These are phyloP conservation scores for Brachypteracias leptosomus DNA, from an alignment of 2,113 vertebrate species.

Conservation along the genomic window DNA sequence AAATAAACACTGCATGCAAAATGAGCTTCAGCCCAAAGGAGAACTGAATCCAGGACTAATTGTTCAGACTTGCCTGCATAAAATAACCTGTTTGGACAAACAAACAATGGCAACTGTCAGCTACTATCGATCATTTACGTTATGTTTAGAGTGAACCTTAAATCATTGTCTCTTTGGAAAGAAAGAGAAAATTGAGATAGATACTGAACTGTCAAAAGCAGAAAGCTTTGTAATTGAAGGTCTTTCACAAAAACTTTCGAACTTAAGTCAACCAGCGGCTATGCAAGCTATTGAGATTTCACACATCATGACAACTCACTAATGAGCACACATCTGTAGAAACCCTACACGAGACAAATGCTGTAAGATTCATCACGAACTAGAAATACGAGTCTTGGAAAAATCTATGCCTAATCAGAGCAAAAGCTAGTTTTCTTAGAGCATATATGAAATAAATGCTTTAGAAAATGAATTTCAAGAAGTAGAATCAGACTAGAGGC, in stretches of 20 bases:
- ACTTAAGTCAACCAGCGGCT: neutral
- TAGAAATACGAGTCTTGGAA: neutral
- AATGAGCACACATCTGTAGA: rapidly evolving
- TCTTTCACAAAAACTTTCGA: conserved; percentile 46
- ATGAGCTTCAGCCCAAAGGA: conserved; percentile 47
- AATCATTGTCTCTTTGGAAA: conserved; percentile 73
- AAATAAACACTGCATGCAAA: conserved; percentile 20
- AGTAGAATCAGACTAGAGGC: neutral
- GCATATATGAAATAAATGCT: neutral
- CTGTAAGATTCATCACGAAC: neutral
- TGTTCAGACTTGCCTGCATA: conserved; percentile 48
- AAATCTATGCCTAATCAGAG: neutral
- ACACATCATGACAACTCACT: neutral
- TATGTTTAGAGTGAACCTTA: conserved; percentile 60
- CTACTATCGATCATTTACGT: conserved; percentile 66
- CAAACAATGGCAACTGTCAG: conserved; percentile 73
- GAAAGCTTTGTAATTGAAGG: conserved; percentile 54
- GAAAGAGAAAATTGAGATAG: conserved; percentile 71
- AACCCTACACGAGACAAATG: neutral
- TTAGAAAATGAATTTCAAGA: neutral
- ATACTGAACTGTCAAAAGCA: conserved; percentile 54
- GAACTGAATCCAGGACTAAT: conserved; percentile 52
- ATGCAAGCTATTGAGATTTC: neutral
- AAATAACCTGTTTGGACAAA: conserved; percentile 23
- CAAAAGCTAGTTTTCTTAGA: neutral